Percentiles rank a stretch among this genome's conserved stretches.
These are phyloP conservation scores for Ispidina lecontei DNA, from an alignment of 2,797 vertebrate genomes.

Conservation along the genomic window DNA sequence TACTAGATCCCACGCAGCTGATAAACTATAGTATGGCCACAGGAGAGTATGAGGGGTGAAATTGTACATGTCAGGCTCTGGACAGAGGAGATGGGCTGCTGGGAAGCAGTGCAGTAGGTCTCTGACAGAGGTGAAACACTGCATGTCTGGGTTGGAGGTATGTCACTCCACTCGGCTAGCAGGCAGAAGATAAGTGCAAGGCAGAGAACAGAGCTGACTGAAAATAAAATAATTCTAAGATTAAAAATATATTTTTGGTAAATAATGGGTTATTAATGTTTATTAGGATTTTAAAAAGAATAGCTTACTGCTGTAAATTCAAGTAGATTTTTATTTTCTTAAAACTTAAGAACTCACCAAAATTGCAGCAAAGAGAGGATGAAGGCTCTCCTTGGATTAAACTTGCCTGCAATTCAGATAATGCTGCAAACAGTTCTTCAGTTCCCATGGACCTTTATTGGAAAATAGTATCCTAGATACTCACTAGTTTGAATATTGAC, in stretches of 20 bases:
- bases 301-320: conserved; percentile 5
- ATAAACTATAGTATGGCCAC: not conserved
- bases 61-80: fast-evolving
- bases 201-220: not conserved
- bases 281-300: conserved; percentile 28
- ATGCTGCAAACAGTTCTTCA: not conserved
- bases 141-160: fast-evolving
- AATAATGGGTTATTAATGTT: conserved; percentile 30
- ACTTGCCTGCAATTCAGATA: not conserved
- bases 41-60: not conserved
- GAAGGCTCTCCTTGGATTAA: not conserved
- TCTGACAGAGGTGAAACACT: not conserved
- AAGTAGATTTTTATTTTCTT: not conserved
- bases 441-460: not conserved
- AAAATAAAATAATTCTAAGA: conserved; percentile 4
- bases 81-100: not conserved
- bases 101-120: not conserved
- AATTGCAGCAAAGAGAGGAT: not conserved
- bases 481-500: not conserved
- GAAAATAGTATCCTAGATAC: not conserved
- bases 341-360: not conserved
- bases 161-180: not conserved
- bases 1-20: not conserved
- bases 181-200: not conserved
- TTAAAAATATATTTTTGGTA: conserved; percentile 18